Evolutionary conservation across 2,888 invertebrate species (phyloP).

Genomic region (Andrena marginata): DNA sequence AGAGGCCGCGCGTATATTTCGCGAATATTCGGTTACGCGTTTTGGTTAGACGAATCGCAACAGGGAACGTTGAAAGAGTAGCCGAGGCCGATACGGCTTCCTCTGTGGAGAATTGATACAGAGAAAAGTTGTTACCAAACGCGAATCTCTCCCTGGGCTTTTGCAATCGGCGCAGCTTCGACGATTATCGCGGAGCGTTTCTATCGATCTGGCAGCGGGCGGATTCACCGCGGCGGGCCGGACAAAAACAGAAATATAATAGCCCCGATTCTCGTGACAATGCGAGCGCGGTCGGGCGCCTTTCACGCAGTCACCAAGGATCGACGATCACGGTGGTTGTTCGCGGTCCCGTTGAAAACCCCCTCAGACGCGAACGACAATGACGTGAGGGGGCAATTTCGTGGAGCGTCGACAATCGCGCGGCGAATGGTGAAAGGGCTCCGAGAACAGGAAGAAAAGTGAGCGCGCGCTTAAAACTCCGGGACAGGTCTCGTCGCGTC

Average conservation of each 20-base stretch:
- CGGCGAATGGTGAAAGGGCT: conserved; percentile 39
- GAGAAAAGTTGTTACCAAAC: background rate
- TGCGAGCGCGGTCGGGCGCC: background rate
- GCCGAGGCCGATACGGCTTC: background rate
- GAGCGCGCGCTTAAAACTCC: conserved; percentile 21
- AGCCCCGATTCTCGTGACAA: background rate
- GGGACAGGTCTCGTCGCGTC: conserved; percentile 28
- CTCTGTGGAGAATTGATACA: background rate
- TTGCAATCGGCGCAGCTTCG: background rate
- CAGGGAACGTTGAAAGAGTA: background rate
- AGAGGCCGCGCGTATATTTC: background rate
- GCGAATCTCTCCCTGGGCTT: background rate
- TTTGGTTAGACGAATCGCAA: background rate
- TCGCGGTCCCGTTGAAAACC: background rate
- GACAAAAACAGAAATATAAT: background rate
- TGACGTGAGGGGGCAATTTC: conserved; percentile 44
- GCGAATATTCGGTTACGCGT: background rate
- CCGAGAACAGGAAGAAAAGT: conserved; percentile 1
- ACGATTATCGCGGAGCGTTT: conserved; percentile 5
- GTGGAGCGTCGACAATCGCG: conserved; percentile 42
- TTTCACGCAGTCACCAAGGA: background rate
- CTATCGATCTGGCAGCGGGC: background rate
- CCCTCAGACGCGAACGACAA: conserved; percentile 15
- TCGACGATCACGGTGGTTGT: conserved; percentile 16
- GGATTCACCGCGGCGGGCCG: background rate